Evolutionary conservation across 1,140 invertebrate genomes (phyloP).

Genomic region (Atta cephalotes): DNA sequence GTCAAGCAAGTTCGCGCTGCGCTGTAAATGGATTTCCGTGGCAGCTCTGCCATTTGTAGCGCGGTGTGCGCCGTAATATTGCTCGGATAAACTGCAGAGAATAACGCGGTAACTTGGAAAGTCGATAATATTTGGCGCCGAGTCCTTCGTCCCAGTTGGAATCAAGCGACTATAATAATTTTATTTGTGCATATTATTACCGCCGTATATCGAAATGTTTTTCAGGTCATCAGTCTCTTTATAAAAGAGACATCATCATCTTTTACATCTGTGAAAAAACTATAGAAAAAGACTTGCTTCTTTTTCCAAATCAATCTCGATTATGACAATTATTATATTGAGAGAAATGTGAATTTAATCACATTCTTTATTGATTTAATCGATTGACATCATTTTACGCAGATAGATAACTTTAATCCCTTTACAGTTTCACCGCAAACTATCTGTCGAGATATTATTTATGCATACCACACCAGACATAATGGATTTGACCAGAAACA

Average conservation of each 20-base stretch:
- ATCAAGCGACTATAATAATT: constrained; percentile 28
- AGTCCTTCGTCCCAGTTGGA: constrained; percentile 38
- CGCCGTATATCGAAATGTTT: neutral
- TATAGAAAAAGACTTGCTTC: neutral
- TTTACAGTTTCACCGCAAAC: constrained; percentile 37
- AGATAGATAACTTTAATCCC: constrained; percentile 32
- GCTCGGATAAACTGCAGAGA: constrained; percentile 53
- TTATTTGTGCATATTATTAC: constrained; percentile 5
- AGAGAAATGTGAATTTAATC: constrained; percentile 5
- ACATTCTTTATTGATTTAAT: constrained; percentile 21
- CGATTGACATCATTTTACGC: constrained; percentile 26
- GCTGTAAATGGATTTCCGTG: constrained; percentile 32
- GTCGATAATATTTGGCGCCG: constrained; percentile 47
- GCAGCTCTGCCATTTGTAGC: constrained; percentile 48
- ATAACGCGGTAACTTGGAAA: constrained; percentile 47
- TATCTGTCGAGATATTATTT: constrained; percentile 47
- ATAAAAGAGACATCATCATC: neutral
- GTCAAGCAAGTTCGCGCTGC: constrained; percentile 46
- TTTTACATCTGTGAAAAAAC: neutral
- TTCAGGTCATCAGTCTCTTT: neutral
- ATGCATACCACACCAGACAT: constrained; percentile 29
- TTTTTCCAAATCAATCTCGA: neutral
- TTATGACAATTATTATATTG: neutral
- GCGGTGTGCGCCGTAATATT: constrained; percentile 38
- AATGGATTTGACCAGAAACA: constrained; percentile 59